Evolutionary conservation across 2,797 vertebrate species (phyloP).

Genomic region (Sibirionetta formosa): DNA sequence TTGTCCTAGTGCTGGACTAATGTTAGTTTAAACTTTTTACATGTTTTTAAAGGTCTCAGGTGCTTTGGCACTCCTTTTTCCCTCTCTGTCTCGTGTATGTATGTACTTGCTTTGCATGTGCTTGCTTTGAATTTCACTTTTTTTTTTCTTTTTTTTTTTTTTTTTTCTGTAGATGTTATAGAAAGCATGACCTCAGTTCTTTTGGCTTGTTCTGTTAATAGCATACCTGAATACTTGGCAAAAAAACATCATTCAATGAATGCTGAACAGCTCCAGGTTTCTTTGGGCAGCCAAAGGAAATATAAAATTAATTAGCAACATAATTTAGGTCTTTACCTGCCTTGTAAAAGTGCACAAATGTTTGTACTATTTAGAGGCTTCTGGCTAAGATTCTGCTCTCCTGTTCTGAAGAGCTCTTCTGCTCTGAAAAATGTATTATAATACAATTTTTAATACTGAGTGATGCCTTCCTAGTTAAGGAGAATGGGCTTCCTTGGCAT

Average conservation of each 20-base stretch:
- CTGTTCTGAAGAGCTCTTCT: not conserved
- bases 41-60: slow-evolving; percentile 55
- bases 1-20: slow-evolving; percentile 27
- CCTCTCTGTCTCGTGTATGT: slow-evolving; percentile 19
- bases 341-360: slow-evolving; percentile 80
- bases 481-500: slow-evolving; percentile 32
- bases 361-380: slow-evolving; percentile 80
- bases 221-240: slow-evolving; percentile 85
- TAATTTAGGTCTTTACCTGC: slow-evolving; percentile 82
- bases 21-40: not conserved
- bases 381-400: slow-evolving; percentile 72
- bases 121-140: slow-evolving; percentile 77
- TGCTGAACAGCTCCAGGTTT: slow-evolving; percentile 76
- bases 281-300: slow-evolving; percentile 85
- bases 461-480: slow-evolving; percentile 51
- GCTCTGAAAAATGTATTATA: no score
- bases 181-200: slow-evolving; percentile 82
- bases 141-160: slow-evolving; percentile 10
- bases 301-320: slow-evolving; percentile 88
- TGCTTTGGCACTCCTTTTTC: slow-evolving; percentile 68
- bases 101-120: slow-evolving; percentile 75
- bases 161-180: slow-evolving; percentile 48
- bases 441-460: not conserved
- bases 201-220: slow-evolving; percentile 80
- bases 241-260: slow-evolving; percentile 69